Base-by-base conservation (phyloP, 2,888 invertebrate genomes). In the Artemia sp. region DNA sequence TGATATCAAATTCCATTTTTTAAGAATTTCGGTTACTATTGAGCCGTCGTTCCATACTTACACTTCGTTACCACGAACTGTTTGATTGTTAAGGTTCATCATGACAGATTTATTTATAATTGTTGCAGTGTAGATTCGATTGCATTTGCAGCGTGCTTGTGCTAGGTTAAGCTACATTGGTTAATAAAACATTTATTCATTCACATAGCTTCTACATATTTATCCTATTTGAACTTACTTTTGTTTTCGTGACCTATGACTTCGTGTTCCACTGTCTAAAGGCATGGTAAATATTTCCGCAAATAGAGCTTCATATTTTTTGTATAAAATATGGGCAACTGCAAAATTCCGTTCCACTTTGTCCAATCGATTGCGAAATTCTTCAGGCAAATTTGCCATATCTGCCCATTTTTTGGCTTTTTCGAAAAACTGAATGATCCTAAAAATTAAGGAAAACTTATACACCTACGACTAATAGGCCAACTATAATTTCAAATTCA, bases 391-490 rank as follows among this genome's bases (percentile, higher is more conserved):
- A 73, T 87, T 86, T 1, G 92, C 88, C 92, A 97, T 94, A 75
- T 93, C 92, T 72, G 89, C 86, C 96, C 96, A 98, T 76, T 88
- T 88, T 77, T 90, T 89, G 76, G 94, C 92, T 81, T 95, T 95
- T 73, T 85, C 86, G 77, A 96, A 94, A 80, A 97, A 97, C 76
- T 95, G 90, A 72, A 90, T 88, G 72, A 96, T 82, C 77, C 93
- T 93, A 80, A 72, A 82, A 81, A 73, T 74, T 5, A 38, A 38
- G 38, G 38, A 38, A 38, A 38, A 3, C 38, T 38, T 38, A 38
- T 38, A 38, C 38, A 38, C 38, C 38, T 38, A 38, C 4, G 38
- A 1, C 3, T 38, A 38, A 38, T 38, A 38, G 19, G 19, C 19
- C 19, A 19, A 19, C 6, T 38, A 38, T 38, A 38, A 3, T 38